These are phyloP conservation scores for Arothron firmamentum DNA, from an alignment of 2,113 vertebrate species.

Conservation along the genomic window DNA sequence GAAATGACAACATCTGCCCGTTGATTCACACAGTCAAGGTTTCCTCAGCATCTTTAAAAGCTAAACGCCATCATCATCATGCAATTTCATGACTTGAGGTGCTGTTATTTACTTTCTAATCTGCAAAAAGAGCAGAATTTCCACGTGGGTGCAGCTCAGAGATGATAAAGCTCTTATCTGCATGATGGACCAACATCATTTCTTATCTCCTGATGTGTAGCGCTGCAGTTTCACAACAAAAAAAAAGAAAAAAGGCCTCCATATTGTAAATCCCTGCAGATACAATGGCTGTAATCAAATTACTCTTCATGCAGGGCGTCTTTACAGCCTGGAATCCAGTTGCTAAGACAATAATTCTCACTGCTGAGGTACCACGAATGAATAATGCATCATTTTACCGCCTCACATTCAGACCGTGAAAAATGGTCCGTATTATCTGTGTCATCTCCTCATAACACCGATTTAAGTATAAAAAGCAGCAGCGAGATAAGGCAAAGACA, in stretches of 20 bases:
- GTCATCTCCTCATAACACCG: neutral
- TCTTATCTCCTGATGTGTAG: conserved; percentile 24
- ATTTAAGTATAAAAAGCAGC: too few species aligned
- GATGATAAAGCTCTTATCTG: conserved; percentile 30
- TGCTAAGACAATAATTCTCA: conserved; percentile 35
- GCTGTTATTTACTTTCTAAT: neutral
- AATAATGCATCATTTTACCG: conserved; percentile 5
- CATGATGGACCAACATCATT: conserved; percentile 8
- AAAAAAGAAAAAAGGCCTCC: conserved; percentile 33
- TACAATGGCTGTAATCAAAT: conserved; percentile 53
- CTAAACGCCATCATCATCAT: neutral
- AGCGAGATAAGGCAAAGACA: too few species aligned
- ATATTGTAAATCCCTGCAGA: conserved; percentile 24
- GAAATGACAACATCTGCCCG: neutral
- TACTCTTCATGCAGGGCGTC: conserved; percentile 28
- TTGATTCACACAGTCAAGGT: neutral
- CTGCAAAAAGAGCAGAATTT: neutral
- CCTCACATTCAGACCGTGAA: conserved; percentile 10
- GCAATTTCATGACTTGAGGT: conserved; percentile 2
- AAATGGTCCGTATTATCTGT: neutral
- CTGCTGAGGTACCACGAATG: conserved; percentile 24
- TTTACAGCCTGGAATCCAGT: conserved; percentile 46
- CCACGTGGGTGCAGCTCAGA: conserved; percentile 8
- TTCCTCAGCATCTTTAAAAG: neutral
- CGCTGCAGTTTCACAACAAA: conserved; percentile 28